phyloP scores from a whole-genome alignment of 2,113 vertebrate species.

The Bettongia penicillata region DNA sequence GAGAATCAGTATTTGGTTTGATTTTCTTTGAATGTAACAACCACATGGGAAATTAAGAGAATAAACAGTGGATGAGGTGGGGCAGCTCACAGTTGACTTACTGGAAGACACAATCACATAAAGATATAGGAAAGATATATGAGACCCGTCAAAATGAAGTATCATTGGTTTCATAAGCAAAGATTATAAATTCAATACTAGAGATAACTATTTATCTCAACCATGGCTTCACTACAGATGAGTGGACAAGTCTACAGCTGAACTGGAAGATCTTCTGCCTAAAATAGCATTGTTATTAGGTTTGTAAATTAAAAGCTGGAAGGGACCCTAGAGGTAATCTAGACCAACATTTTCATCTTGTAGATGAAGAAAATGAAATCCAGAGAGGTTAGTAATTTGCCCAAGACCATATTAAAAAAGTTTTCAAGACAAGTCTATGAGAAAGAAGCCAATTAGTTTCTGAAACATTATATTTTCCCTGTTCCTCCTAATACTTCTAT shows the following conservation, averaged over 20 bases:
- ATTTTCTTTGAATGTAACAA: constrained; percentile 50
- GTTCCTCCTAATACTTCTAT: background rate
- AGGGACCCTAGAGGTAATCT: background rate
- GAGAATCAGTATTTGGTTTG: constrained; percentile 16
- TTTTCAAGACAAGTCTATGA: background rate
- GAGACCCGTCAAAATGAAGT: background rate
- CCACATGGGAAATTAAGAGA: constrained; percentile 20
- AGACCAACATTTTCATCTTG: background rate
- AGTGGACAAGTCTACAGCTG: background rate
- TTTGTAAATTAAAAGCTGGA: background rate
- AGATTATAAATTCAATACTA: background rate
- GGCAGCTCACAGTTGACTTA: background rate
- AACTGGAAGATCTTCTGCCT: background rate
- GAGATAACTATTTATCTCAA: background rate
- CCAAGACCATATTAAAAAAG: background rate
- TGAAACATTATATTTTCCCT: background rate
- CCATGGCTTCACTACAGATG: background rate
- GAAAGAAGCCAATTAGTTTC: background rate
- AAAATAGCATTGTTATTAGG: background rate
- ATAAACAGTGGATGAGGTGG: background rate
- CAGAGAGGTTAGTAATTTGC: background rate
- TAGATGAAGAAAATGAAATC: background rate
- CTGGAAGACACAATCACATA: background rate
- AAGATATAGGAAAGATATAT: background rate
- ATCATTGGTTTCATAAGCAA: background rate